These are phyloP conservation scores for Saccopteryx bilineata DNA, from an alignment of 2,113 vertebrate species.

Conservation along the genomic window DNA sequence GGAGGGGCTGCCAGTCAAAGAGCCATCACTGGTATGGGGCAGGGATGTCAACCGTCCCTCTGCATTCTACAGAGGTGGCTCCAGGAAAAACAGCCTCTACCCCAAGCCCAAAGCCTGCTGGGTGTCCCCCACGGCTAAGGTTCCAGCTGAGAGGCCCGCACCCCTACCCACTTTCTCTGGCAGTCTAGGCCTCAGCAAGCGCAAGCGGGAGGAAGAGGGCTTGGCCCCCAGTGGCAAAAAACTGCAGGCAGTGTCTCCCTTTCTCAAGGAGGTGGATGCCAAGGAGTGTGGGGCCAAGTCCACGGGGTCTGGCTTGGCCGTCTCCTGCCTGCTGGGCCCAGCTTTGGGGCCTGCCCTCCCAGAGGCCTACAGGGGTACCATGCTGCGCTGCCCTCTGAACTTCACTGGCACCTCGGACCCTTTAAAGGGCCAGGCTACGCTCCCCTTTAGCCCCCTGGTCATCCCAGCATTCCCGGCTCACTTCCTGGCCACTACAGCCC, in stretches of 20 bases:
- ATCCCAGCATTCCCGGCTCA: conserved; percentile 87
- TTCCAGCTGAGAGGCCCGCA: neutral
- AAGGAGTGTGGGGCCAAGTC: conserved; percentile 45
- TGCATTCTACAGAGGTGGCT: conserved; percentile 75
- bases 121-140: conserved; percentile 82
- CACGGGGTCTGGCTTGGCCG: accelerated
- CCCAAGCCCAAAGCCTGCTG: conserved; percentile 81
- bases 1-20: neutral
- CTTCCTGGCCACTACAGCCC: conserved; percentile 72
- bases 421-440: conserved; percentile 77
- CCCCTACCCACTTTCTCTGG: neutral
- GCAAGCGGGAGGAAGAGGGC: conserved; percentile 12
- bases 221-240: conserved; percentile 53
- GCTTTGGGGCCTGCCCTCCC: conserved; percentile 55
- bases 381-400: conserved; percentile 79
- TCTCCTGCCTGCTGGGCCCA: conserved; percentile 62
- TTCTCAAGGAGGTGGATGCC: conserved; percentile 40
- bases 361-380: conserved; percentile 79
- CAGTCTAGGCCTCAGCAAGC: conserved; percentile 33
- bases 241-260: conserved; percentile 73
- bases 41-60: conserved; percentile 71
- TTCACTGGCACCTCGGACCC: conserved; percentile 74
- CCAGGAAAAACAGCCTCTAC: conserved; percentile 55
- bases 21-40: conserved; percentile 71
- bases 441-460: conserved; percentile 83